Evolutionary conservation across 2,888 invertebrate genomes (phyloP), one percentile per base, ranked within the genome.

Genomic region (Cheilosia pagana): DNA sequence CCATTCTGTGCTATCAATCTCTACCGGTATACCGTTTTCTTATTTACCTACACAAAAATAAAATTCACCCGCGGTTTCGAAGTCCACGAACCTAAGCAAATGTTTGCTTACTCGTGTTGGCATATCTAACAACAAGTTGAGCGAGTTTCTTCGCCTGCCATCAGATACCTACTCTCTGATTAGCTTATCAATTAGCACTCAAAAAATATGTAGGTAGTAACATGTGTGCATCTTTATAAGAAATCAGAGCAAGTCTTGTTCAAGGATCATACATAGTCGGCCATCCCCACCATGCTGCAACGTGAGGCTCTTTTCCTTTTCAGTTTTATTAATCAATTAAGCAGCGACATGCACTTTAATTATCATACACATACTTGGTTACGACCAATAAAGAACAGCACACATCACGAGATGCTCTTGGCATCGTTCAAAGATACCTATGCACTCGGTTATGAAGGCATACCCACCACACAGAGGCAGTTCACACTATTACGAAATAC

Each of bases 401-500:
- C 12, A 25, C 14, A 50, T 68, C 72, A 74, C 52, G 52, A 83
- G 78, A 68, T 45, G 63, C 57, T 65, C 45, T 75, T 78, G 70
- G 82, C 76, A 82, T 59, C 65, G 53, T 45, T 63, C 59, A 43
- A 16, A 59, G 25, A 57, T 31, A 53, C 5, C 3, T 12, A 60
- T 62, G 59, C 67, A 52, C 50, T 53, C 53, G 3, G 25, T 16
- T 16, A 50, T 53, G 7, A 10, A 41, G 4, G 39, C 8, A 52
- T 45, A 4, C 10, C 7, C 41, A 60, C 57, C 3, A 10, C 10
- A 31, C 8, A 3, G 8, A 35, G 12, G 12, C 12, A 35, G 12
- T 12, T 35, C 35, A 39, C 10, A 43, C 35, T 75, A 62, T 85
- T 85, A 85, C 81, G 85, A 85, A 85, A 85, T 71, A 85, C 8